Conservation (phyloP, 2,797 vertebrate genomes). For the Neopelma chrysocephalum region DNA sequence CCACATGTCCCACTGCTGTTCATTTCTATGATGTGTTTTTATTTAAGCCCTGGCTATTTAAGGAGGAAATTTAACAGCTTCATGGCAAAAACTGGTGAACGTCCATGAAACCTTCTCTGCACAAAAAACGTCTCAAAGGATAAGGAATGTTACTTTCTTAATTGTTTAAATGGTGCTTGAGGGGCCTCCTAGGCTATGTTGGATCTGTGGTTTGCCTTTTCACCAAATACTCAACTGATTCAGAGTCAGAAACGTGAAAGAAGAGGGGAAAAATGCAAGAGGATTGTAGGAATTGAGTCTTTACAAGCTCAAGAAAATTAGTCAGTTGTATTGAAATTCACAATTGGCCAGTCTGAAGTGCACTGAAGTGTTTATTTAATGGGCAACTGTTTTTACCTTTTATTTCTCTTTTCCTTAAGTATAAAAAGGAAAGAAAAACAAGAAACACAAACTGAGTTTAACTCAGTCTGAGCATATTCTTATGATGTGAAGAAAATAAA, state of each 20-base stretch:
- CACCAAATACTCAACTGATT: neutral
- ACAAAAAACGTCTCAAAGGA: neutral
- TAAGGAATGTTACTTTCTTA: neutral
- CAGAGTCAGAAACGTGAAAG: neutral
- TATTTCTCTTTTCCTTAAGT: neutral
- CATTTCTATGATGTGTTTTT: neutral
- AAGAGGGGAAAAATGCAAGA: neutral
- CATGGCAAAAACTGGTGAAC: neutral
- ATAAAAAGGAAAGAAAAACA: neutral
- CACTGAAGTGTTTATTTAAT: neutral
- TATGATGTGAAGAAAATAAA: neutral
- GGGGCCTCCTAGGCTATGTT: neutral
- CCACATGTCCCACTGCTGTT: neutral
- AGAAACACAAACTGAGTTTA: neutral
- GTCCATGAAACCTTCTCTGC: neutral
- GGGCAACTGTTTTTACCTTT: neutral
- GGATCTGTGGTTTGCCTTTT: constrained; percentile 6
- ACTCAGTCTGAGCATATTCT: neutral
- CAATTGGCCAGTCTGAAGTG: neutral
- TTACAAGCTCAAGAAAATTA: neutral
- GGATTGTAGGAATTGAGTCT: neutral
- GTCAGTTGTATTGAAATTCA: neutral
- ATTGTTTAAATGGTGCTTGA: neutral
- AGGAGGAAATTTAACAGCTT: neutral
- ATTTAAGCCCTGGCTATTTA: neutral